Evolutionary conservation across 2,888 invertebrate genomes (phyloP), one percentile per base, ranked within the genome.

Genomic region (Yponomeuta malinellus): DNA sequence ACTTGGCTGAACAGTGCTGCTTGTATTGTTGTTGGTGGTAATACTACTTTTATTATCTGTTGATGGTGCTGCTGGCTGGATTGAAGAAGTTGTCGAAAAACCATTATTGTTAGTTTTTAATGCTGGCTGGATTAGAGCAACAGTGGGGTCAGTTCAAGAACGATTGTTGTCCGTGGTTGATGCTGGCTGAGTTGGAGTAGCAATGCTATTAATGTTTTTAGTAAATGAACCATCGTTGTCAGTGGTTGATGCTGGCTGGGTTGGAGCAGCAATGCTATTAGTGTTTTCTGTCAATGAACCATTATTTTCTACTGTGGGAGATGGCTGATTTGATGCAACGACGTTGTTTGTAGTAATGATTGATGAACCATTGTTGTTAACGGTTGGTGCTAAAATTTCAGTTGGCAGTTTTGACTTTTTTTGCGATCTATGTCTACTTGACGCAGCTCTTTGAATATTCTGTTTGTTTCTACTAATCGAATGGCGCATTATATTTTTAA

Each of bases 401-500:
- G 71, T 71, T 33, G 67, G 66, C 52, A 71, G 48, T 71, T 71
- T 71, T 66, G 71, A 48, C 66, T 66, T 48, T 66, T 71, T 71
- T 66, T 66, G 67, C 48, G 59, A 52, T 71, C 71, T 71, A 52
- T 67, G 71, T 71, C 59, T 71, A 71, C 67, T 71, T 48, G 71
- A 71, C 67, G 71, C 66, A 71, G 71, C 67, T 71, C 71, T 71
- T 65, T 65, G 65, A 70, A 72, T 71, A 66, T 71, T 69, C 63
- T 66, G 63, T 71, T 71, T 72, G 70, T 72, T 72, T 71, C 72
- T 71, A 70, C 70, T 72, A 59, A 70, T 71, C 23, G 71, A 66
- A 67, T 72, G 71, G 63, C 72, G 72, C 72, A 72, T 72, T 71
- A 70, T 70, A 23, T 70, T 72, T 70, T 72, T 70, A 31, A 71